Percentiles rank a stretch among this genome's conserved stretches.
Evolutionary conservation across 1,140 invertebrate species (phyloP).

Genomic region (Brachionus rubens): DNA sequence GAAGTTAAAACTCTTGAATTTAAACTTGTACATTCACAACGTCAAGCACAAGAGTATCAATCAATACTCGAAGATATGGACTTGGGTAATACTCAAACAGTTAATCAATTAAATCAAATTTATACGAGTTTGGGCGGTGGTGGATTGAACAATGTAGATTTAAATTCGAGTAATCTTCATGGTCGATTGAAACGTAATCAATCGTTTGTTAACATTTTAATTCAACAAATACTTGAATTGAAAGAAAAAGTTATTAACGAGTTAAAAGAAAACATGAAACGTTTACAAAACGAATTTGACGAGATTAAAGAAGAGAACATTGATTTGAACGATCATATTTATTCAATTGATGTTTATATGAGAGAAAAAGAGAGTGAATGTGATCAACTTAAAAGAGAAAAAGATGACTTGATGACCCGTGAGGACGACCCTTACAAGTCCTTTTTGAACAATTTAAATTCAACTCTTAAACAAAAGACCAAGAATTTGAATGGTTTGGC

Average conservation of each 20-base stretch:
- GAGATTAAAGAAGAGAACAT: conserved; percentile 30
- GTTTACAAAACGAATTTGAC: neutral
- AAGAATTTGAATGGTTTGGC: neutral
- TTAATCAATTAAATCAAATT: neutral
- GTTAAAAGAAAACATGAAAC: neutral
- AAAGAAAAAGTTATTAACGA: neutral
- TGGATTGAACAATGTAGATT: neutral
- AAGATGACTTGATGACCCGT: neutral
- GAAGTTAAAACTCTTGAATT: conserved; percentile 24
- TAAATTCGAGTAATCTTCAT: neutral
- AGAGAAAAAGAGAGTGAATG: conserved; percentile 41
- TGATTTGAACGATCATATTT: conserved; percentile 34
- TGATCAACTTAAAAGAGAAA: conserved; percentile 29
- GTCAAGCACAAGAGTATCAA: conserved; percentile 33
- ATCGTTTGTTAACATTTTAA: neutral
- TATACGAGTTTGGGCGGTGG: neutral
- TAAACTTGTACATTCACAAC: conserved; percentile 35
- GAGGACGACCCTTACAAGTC: neutral
- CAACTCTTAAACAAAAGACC: neutral
- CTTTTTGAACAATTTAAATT: neutral
- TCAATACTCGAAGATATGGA: conserved; percentile 33
- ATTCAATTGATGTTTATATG: conserved; percentile 46
- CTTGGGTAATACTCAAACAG: neutral
- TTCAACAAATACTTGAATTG: neutral
- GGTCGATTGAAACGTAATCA: conserved; percentile 17